Evolutionary conservation across 2,888 invertebrate genomes (phyloP).

Genomic region (Melanotus villosus): DNA sequence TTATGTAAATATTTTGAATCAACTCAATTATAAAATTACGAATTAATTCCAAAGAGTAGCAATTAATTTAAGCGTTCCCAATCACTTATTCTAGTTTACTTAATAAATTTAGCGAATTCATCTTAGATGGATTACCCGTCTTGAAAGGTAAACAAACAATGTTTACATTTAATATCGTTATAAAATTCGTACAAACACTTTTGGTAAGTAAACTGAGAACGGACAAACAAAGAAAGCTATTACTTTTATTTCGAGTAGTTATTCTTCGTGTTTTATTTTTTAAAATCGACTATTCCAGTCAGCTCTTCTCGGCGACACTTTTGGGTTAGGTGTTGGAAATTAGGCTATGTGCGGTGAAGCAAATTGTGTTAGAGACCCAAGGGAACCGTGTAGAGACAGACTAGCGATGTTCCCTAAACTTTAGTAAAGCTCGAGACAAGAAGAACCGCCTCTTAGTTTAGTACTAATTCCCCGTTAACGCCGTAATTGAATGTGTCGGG

Average conservation of each 20-base stretch:
- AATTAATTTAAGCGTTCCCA: too few species aligned
- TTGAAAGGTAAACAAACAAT: constrained; percentile 1
- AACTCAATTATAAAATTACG: too few species aligned
- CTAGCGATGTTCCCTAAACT: constrained; percentile 25
- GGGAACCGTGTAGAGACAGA: constrained; percentile 23
- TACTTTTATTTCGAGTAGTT: constrained; percentile 15
- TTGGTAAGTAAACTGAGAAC: not conserved
- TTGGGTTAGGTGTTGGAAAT: constrained; percentile 35
- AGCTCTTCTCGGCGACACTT: constrained; percentile 33
- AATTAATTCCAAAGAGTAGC: too few species aligned
- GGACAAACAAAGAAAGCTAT: constrained; percentile 7
- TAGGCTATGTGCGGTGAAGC: constrained; percentile 31
- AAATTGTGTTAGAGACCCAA: constrained; percentile 32
- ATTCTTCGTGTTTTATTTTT: constrained; percentile 20
- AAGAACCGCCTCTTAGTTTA: constrained; percentile 35
- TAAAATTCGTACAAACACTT: constrained; percentile 12
- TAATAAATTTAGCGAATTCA: not conserved
- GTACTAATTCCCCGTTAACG: constrained; percentile 31
- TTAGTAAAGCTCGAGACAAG: constrained; percentile 23
- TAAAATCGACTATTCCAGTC: constrained; percentile 25
- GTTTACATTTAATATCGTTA: constrained; percentile 20
- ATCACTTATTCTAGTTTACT: too few species aligned
- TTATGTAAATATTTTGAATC: too few species aligned
- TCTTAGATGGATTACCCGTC: not conserved
- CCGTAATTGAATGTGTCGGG: constrained; percentile 36